Evolutionary conservation across 2,113 vertebrate genomes (phyloP).

Genomic region (Etheostoma spectabile): DNA sequence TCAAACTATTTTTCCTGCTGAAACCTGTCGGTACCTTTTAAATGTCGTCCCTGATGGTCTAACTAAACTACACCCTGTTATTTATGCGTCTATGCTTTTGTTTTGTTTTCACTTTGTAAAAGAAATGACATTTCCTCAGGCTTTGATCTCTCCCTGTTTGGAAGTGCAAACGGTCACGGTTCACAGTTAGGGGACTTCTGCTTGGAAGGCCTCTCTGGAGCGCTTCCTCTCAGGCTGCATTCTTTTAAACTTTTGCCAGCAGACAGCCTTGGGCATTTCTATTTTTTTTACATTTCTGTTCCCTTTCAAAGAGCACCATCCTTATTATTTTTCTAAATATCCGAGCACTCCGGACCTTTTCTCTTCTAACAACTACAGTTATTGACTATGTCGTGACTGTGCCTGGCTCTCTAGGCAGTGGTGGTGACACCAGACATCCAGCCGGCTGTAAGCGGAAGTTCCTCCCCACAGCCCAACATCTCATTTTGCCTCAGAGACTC

Average conservation of each 20-base stretch:
- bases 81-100: not conserved
- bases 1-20: not conserved
- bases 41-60: not conserved
- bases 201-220: not conserved
- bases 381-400: not conserved
- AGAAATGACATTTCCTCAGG: not conserved
- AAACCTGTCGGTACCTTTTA: not conserved
- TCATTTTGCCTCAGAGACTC: conserved; percentile 86
- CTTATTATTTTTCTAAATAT: too few species aligned
- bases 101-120: not conserved
- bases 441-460: conserved; percentile 61
- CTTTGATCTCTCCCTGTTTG: not conserved
- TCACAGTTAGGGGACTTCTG: not conserved
- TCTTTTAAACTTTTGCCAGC: not conserved
- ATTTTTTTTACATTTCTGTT: too few species aligned
- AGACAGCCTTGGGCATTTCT: too few species aligned
- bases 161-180: not conserved
- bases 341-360: too few species aligned
- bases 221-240: not conserved
- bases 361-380: not conserved
- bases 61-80: not conserved
- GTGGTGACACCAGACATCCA: conserved; percentile 82
- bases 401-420: conserved; percentile 14
- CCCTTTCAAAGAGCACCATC: too few species aligned
- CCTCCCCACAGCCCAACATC: conserved; percentile 84